Evolutionary conservation across 2,888 invertebrate species (phyloP).

Genomic region (Nesidiocoris tenuis): DNA sequence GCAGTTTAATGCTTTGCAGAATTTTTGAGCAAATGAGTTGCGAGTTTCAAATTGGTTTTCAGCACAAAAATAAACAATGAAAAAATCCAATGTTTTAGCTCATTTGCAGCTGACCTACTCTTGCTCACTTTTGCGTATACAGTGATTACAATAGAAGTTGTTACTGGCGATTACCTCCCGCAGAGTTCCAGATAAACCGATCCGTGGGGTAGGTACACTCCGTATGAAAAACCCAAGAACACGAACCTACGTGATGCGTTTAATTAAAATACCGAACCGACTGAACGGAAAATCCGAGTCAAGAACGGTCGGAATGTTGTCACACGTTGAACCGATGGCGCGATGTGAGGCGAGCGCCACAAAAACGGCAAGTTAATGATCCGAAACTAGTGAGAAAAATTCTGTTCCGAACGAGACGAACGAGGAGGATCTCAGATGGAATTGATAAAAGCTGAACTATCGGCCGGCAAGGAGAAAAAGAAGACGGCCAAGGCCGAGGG

Average conservation of each 20-base stretch:
- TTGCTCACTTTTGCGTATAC: too few species aligned
- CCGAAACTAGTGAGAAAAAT: neutral
- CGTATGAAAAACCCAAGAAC: neutral
- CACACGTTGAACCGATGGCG: neutral
- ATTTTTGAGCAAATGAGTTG: too few species aligned
- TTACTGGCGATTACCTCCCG: neutral
- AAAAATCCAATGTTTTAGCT: too few species aligned
- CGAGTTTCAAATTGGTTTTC: too few species aligned
- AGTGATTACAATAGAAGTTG: too few species aligned
- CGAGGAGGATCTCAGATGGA: neutral
- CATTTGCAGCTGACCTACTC: too few species aligned
- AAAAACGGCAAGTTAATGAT: neutral
- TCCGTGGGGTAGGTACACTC: neutral
- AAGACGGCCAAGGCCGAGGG: too few species aligned
- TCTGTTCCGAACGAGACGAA: neutral
- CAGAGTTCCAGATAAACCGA: neutral
- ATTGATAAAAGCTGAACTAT: neutral
- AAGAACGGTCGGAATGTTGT: neutral
- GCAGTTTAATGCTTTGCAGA: too few species aligned
- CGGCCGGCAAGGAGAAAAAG: too few species aligned
- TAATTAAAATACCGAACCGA: neutral
- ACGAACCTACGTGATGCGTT: neutral
- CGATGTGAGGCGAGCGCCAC: neutral
- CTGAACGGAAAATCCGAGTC: neutral
- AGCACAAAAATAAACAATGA: too few species aligned